Evolutionary conservation across 2,888 invertebrate species (phyloP).

Genomic region (Drosophila pseudotakahashii): DNA sequence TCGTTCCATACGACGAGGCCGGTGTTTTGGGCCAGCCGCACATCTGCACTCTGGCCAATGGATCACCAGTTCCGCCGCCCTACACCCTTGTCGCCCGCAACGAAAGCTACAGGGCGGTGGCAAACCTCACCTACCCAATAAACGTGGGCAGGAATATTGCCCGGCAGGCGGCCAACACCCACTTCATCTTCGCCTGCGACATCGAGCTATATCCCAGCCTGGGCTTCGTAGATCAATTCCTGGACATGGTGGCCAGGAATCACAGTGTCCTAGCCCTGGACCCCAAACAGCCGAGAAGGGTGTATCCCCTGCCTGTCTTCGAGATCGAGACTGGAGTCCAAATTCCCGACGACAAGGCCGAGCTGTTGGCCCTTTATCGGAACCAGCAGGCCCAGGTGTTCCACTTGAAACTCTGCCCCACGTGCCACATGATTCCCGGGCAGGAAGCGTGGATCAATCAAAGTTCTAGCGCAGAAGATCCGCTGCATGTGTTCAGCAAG

Average conservation of each 20-base stretch:
- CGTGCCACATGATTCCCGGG: slow-evolving; percentile 68
- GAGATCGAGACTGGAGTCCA: slow-evolving; percentile 54
- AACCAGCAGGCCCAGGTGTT: slow-evolving; percentile 59
- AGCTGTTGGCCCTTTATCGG: slow-evolving; percentile 59
- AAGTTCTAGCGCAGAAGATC: slow-evolving; percentile 22
- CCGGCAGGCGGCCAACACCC: slow-evolving; percentile 90
- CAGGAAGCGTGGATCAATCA: slow-evolving; percentile 54
- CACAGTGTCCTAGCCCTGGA: slow-evolving; percentile 85
- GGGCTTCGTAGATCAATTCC: slow-evolving; percentile 90
- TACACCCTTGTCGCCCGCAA: slow-evolving; percentile 74
- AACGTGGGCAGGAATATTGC: slow-evolving; percentile 95
- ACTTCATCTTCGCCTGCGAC: slow-evolving; percentile 92
- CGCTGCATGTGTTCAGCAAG: slow-evolving; percentile 86
- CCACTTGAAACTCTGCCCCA: slow-evolving; percentile 63
- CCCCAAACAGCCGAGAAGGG: slow-evolving; percentile 39
- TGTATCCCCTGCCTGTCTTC: slow-evolving; percentile 74
- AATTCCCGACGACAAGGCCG: slow-evolving; percentile 69
- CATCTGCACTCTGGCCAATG: slow-evolving; percentile 51
- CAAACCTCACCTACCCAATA: slow-evolving; percentile 92
- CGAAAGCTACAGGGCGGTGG: slow-evolving; percentile 86
- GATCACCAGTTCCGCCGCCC: slow-evolving; percentile 46
- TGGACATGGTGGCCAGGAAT: slow-evolving; percentile 91
- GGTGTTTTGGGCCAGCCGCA: slow-evolving; percentile 64
- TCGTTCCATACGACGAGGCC: slow-evolving; percentile 67
- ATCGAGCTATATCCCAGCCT: slow-evolving; percentile 94